Evolutionary conservation across 30 jellyfish, hydroid and myxozoan species (phyloP).

Genomic region (Turritopsis rubra): DNA sequence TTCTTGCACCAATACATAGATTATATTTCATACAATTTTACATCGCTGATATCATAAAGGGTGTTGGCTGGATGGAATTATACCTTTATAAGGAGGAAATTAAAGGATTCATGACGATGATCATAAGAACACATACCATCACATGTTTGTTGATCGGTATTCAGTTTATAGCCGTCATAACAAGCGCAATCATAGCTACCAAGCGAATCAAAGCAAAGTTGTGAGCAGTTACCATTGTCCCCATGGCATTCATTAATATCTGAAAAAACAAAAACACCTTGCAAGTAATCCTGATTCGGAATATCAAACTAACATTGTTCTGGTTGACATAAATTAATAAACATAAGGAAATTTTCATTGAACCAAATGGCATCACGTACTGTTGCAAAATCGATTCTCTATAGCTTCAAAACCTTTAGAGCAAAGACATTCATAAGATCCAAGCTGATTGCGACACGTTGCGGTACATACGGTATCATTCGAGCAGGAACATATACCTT

Average conservation of each 20-base stretch:
- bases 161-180: neutral
- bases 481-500: constrained; percentile 36
- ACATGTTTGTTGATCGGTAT: neutral
- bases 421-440: neutral
- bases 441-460: constrained; percentile 13
- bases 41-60: neutral
- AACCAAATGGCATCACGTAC: no score
- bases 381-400: neutral
- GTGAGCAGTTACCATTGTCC: neutral
- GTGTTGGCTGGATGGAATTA: neutral
- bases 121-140: neutral
- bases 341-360: neutral
- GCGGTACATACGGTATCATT: constrained; percentile 54
- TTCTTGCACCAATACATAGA: no score
- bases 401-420: constrained; percentile 7
- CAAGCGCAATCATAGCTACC: neutral
- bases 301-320: neutral
- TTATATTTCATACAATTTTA: no score
- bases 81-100: neutral
- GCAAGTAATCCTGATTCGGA: neutral
- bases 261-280: neutral
- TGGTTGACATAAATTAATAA: neutral
- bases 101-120: neutral
- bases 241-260: neutral
- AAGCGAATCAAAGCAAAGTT: neutral